Evolutionary conservation across 2,797 vertebrate species (phyloP), one percentile per base, ranked within the genome.

Genomic region (Oceanodroma leucorhoa): DNA sequence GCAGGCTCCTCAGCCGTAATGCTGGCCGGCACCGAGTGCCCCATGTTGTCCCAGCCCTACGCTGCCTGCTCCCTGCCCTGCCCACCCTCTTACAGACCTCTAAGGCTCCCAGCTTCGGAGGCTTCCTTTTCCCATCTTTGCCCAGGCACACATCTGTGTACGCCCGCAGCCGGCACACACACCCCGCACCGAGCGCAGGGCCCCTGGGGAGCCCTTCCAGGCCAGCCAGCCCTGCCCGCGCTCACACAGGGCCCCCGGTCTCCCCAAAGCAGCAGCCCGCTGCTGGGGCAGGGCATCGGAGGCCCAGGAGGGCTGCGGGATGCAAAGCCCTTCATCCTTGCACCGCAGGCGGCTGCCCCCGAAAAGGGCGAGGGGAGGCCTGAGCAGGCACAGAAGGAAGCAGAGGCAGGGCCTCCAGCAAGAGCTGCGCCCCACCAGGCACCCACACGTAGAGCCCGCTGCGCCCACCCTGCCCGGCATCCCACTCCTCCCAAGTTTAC

Each of bases 81-180:
- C 58, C 17, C 45, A 14, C 16, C 12, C 60, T 60, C 29, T 45
- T 24, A 36, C 48, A 17, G 22, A 23, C 12, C 18, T 45, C n/a
- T 17, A 34, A 92, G 24, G n/a, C 43, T 61, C 18, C 15, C 13
- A 29, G 29, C 19, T 43, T 29, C 1, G 0, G 14, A 60, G 17
- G 11, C 10, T 14, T 34, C 26, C 18, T 48, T 26, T 72, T 24
- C 54, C 32, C 36, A 8, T 10, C 29, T 45, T 50, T 32, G 21
- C 41, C 21, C 14, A 14, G 36, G 20, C 53, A 21, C 19, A 16
- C 7, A 3, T 27, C 15, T 20, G 11, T 14, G 32, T 23, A 2
- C 17, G n/a, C 38, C 29, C 3, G 0, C 30, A 51, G 57, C 27
- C 5, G 1, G 14, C 41, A 19, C 2, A 6, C 10, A 3, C 2